Conservation (phyloP, 2,888 invertebrate species). For the Micropterix aruncella region DNA sequence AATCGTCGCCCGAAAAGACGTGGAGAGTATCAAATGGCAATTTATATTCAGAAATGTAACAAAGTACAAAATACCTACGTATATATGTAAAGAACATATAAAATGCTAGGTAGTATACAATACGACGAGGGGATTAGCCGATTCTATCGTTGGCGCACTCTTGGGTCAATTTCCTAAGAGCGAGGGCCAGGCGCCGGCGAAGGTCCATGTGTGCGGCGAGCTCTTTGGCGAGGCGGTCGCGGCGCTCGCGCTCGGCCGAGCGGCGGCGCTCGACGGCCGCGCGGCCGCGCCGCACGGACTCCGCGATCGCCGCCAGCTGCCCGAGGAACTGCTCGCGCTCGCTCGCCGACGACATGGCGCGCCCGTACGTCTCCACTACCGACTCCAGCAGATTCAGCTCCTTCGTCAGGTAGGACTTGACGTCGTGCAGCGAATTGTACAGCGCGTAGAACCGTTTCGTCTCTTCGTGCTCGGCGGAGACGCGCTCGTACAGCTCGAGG, state of each 20-base stretch:
- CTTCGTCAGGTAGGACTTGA: conserved; percentile 83
- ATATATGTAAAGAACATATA: no score
- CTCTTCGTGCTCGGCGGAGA: conserved; percentile 89
- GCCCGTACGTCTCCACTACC: conserved; percentile 76
- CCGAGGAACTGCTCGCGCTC: conserved; percentile 80
- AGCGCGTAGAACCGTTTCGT: conserved; percentile 95
- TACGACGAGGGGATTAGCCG: no score
- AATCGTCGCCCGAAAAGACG: no score
- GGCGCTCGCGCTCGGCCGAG: conserved; percentile 25
- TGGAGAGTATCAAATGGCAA: no score
- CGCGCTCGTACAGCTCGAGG: conserved; percentile 91
- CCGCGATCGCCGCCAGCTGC: conserved; percentile 82
- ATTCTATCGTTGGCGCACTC: conserved; percentile 17
- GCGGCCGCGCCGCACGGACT: conserved; percentile 78
- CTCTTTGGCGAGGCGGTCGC: conserved; percentile 24
- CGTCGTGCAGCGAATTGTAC: conserved; percentile 90
- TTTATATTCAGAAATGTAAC: no score
- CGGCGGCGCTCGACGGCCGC: conserved; percentile 52
- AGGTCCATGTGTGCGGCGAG: conserved; percentile 30
- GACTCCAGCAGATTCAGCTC: conserved; percentile 81
- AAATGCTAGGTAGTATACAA: no score
- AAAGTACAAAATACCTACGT: no score
- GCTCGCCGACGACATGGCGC: conserved; percentile 71
- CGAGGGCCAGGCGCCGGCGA: conserved; percentile 32
- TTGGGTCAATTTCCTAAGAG: conserved; percentile 27